Evolutionary conservation across 2,888 invertebrate genomes (phyloP), one percentile per base, ranked within the genome.

Genomic region (Balanococcus diminutus): DNA sequence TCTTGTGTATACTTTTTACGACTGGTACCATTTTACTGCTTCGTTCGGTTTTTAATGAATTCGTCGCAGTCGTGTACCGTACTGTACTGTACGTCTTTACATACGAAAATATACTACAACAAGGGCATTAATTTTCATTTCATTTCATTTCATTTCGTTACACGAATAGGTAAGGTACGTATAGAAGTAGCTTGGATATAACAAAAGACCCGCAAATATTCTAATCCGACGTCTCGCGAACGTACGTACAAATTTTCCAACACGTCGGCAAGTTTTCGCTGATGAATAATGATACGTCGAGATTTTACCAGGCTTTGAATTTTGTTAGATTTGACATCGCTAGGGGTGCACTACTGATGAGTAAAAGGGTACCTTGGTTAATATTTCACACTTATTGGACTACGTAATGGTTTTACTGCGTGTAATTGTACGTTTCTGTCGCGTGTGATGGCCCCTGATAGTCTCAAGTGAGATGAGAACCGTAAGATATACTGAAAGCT

Each of bases 91-190:
- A n/a, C n/a, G 46, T 46, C 46, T 46, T 56, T 56, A 22, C 22
- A 11, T 19, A 31, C 67, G 16, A 25, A 14, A 0, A 67, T 14
- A 3, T 11, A 16, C 28, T 11, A 16, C 28, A 31, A 67, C 5
- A 67, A 28, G 67, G 19, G 67, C 28, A 67, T 67, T 67, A 67
- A 67, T 67, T 67, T 67, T 67, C 67, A 67, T 67, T 67, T 67
- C 61, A 28, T 61, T 46, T n/a, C n/a, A 46, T 67, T 67, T 67
- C 67, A 67, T 67, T 67, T 67, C 61, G 61, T 61, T 46, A 46
- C n/a, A 46, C 46, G n/a, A 46, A 46, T 46, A n/a, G 2, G n/a
- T 11, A 42, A 42, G 5, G 39, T 42, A 42, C 1, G 11, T 42
- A n/a, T n/a, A n/a, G n/a, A n/a, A n/a, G n/a, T n/a, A 42, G 9